Evolutionary conservation across 2,888 invertebrate genomes (phyloP), one percentile per base, ranked within the genome.

Genomic region (Eremobia ochroleuca): DNA sequence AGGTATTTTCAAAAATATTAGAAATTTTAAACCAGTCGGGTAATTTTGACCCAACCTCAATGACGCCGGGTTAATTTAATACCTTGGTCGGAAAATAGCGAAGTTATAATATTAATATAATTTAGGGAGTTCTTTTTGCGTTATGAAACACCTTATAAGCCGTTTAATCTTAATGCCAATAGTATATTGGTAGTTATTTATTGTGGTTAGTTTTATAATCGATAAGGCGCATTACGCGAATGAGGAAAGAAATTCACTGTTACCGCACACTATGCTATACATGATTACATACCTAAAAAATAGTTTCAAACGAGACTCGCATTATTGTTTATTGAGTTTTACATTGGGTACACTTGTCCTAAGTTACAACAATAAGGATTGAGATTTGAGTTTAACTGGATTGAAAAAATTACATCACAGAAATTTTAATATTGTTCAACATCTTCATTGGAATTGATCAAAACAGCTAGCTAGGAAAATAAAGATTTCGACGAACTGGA

Each of bases 191-290:
- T 21, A 28, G 28, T 25, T 18, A 5, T 43, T 31, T 75, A 4
- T 76, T 37, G 21, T 18, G 25, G 18, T 61, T 43, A 78, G 15
- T 66, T 31, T 43, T 9, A 40, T 40, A 8, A n/a, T 28, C 37
- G 34, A 25, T 43, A 65, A 13, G 34, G 2, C 28, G 34, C 13
- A 43, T 18, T 58, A 31, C 1, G 37, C 2, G 21, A 49, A 58
- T 49, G 25, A 78, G 74, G 13, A 58, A 77, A 62, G 0, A 37
- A 37, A 72, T n/a, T 46, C 15, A 34, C 25, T 71, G 43, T 52
- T 43, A 43, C 28, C 25, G 31, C 28, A 18, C n/a, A 28, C 8
- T 34, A 34, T 31, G n/a, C 1, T 25, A 52, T 0, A 4, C 11
- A 21, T 9, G 25, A 25, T 9, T 37, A n/a, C 15, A 37, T 64